A percentile compares a stretch with the other conserved stretches of the same genome.
Conservation (phyloP, 1,140 invertebrate species). For the Drepana arcuata region DNA sequence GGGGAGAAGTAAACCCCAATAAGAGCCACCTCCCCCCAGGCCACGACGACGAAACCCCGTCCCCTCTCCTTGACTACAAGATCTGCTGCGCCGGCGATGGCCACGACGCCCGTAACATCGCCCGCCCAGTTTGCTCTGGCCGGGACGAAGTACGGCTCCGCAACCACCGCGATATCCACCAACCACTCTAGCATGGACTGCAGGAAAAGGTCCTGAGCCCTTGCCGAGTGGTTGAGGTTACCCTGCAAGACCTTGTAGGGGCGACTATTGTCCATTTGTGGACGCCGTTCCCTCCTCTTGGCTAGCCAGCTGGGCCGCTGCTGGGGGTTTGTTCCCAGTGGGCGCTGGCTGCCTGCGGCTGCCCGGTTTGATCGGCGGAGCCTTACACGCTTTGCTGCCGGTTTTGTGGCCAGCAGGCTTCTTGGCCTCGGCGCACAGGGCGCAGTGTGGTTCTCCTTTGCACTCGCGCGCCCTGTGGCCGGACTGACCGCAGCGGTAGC, state of each 20-base stretch:
- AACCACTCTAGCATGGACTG: conserved; percentile 74
- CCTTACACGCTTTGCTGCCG: neutral
- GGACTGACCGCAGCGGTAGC: conserved; percentile 3
- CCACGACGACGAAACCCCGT: neutral
- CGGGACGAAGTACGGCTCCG: conserved; percentile 4
- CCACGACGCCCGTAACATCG: conserved; percentile 1
- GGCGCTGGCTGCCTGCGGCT: neutral
- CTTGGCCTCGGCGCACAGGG: neutral
- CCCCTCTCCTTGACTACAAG: neutral
- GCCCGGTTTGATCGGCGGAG: neutral
- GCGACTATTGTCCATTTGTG: neutral
- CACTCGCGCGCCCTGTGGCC: neutral
- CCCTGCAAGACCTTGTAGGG: conserved; percentile 1
- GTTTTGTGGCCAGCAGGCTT: neutral
- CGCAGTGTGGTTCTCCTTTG: neutral
- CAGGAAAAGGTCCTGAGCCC: conserved; percentile 20
- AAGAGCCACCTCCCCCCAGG: neutral
- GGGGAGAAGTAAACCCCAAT: conserved; percentile 15
- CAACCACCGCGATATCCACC: conserved; percentile 63
- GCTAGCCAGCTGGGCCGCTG: neutral
- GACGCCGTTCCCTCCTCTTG: neutral
- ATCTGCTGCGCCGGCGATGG: too few relatives aligned
- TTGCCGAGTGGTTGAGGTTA: conserved; percentile 8
- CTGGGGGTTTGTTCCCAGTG: neutral
- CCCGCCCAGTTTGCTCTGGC: neutral